Base-by-base conservation (phyloP, 1,140 invertebrate genomes). In the Doryteuthis pealeii region DNA sequence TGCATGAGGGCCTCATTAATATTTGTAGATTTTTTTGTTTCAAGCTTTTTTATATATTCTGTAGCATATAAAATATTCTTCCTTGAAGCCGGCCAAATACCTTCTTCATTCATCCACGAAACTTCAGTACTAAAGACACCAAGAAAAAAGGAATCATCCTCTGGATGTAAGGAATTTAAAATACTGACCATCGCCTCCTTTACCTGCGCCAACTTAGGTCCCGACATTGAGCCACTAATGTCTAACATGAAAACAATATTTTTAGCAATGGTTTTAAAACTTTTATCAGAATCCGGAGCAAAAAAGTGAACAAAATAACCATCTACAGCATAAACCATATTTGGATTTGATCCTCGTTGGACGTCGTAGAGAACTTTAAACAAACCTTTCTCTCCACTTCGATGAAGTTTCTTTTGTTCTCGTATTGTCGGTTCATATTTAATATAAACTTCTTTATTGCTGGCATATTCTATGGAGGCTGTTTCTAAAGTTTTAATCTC, bases 221-320 rank as follows among this genome's bases (percentile, higher is more conserved):
- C 54, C 10, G 0, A 0, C 54, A 62, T 62, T 62, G 54, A 62
- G 18, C 54, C 54, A 62, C 54, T 62, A 6, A 62, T 28, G 1
- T 62, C 54, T 62, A 62, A 62, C 5, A 62, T 62, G 18, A 62
- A 62, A 62, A 62, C 54, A n/a, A 62, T 62, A 22, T 62, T 62
- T 28, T 62, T 62, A 22, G 18, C 22, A 12, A 62, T 22, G 18
- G 10, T 14, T 5, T 12, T 12, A 22, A 49, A 49, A n/a, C n/a
- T n/a, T n/a, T 40, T 3, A 40, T 40, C 3, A 62, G 54, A 62
- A 22, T 62, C 54, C 18, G 54, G 54, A 15, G 54, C 54, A 62
- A n/a, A 62, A 62, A 62, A 62, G 18, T 62, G 54, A n/a, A 62
- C 54, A 62, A 62, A 62, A 28, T 62, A 62, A n/a, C 54, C 54